Base-by-base conservation (phyloP, 1,140 invertebrate species). In the Melitaea cinxia region DNA sequence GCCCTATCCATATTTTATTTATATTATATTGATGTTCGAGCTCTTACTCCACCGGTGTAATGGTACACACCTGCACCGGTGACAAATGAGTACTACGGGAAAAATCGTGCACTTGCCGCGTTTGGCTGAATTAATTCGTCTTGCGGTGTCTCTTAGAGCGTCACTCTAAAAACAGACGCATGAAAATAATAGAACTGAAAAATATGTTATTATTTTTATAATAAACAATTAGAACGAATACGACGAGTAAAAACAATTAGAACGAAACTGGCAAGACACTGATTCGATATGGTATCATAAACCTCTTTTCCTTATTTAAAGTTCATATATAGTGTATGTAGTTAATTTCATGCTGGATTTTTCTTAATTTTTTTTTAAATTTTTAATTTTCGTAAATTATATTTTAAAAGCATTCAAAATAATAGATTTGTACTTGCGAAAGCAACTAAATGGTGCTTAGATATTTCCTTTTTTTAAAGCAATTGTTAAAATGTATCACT, bases 81-180 rank as follows among this genome's bases (percentile, higher is more conserved):
- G 83, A 89, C 85, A 89, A 85, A 88, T 79, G 85, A 89, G 87
- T 82, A 82, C 79, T 82, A 78, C 68, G 70, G 75, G 76, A 87
- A 87, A 85, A 87, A 87, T 82, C 83, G 80, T 76, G 54, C 75
- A 75, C 71, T 72, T 74, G 67, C 77, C 74, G 78, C 79, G 58
- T 72, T 82, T 77, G 83, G 74, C 80, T 83, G 80, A 87, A 89
- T 89, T 89, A 89, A 89, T 88, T 88, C 84, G 83, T 88, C 82
- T 88, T 80, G 71, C 77, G 82, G 76, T 89, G 84, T 88, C 88
- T 86, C 85, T 87, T 84, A 83, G 69, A 75, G 77, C 79, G 82
- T 84, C 84, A 85, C 81, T 74, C 72, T 66, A 45, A 42, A 59
- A 64, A 53, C 61, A 73, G 80, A 58, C 56, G 23, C 72, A 66